Evolutionary conservation across 1,140 invertebrate species (phyloP), one percentile per base, ranked within the genome.

Genomic region (Scaptomyza pallida): DNA sequence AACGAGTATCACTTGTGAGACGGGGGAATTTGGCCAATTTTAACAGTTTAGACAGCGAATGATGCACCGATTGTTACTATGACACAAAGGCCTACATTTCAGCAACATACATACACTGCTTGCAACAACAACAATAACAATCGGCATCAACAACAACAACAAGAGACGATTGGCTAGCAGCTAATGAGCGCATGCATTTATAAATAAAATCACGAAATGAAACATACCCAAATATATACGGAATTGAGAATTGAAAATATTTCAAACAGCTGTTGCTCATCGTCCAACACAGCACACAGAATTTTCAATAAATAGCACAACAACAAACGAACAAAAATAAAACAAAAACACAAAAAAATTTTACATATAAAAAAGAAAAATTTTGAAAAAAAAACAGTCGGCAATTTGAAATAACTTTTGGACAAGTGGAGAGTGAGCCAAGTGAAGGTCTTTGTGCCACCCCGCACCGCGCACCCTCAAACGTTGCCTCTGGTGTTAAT

Each of bases 221-320:
- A 83, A 79, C 74, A 77, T 77, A 60, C 59, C 74, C 73, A 76
- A 72, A 76, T 76, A 77, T 77, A 73, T 40, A 73, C 61, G 76
- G 76, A 81, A 89, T 78, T 74, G 77, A 69, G 65, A 72, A 71
- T 77, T 75, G 61, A 81, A 89, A 81, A 72, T 89, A 80, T 85
- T 76, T 78, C 63, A 89, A 89, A 89, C 85, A 89, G 85, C 85
- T 89, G 85, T 89, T 89, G 86, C 80, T 78, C 77, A 80, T 89
- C 85, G 86, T 76, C 75, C 64, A 44, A 50, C 48, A 51, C 69
- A 57, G 62, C 72, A 62, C 35, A 65, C 35, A 65, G 51, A 81
- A 60, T 72, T 45, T 72, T 62, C 56, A 78, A 82, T 74, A 52
- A 86, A 80, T 80, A 69, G 60, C 73, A 51, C 56, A 63, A 12